Percentiles rank a stretch among this genome's conserved stretches.
Conservation (phyloP, 2,113 vertebrate species). For the Thalassoma bifasciatum region DNA sequence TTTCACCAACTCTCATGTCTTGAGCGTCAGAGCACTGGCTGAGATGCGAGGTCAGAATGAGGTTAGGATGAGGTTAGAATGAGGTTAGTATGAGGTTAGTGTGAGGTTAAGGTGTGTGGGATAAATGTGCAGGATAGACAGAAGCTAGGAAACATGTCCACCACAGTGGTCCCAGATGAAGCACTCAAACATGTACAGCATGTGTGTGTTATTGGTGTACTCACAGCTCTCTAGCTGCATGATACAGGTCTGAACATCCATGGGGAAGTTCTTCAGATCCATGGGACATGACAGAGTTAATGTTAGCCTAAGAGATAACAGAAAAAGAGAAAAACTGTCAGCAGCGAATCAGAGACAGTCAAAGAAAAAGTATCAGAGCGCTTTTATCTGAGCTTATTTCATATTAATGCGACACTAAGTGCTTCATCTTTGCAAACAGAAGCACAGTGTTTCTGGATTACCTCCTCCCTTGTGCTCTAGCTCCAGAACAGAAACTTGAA, state of each 20-base stretch:
- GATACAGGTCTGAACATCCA: slow-evolving; percentile 98
- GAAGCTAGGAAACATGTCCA: neutral
- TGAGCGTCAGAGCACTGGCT: neutral
- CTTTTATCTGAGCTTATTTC: neutral
- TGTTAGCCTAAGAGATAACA: slow-evolving; percentile 86
- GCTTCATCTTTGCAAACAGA: neutral
- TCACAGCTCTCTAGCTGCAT: slow-evolving; percentile 99
- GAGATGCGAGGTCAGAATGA: neutral
- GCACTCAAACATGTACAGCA: neutral
- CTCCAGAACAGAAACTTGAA: neutral
- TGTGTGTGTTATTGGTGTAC: slow-evolving; percentile 65
- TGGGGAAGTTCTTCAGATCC: slow-evolving; percentile 99
- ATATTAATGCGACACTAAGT: slow-evolving; percentile 1
- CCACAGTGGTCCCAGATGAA: no score
- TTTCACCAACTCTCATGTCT: no score
- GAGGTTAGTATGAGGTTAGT: no score
- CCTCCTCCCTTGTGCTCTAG: no score
- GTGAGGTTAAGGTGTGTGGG: no score
- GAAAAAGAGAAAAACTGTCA: slow-evolving; percentile 63
- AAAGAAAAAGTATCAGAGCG: neutral
- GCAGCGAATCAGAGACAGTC: neutral
- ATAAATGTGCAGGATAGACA: neutral
- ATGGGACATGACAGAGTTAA: slow-evolving; percentile 97
- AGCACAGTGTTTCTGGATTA: neutral
- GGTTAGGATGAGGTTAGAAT: no score